Base-by-base conservation (phyloP, 2,888 invertebrate species). In the Anagyrus pseudococci region DNA sequence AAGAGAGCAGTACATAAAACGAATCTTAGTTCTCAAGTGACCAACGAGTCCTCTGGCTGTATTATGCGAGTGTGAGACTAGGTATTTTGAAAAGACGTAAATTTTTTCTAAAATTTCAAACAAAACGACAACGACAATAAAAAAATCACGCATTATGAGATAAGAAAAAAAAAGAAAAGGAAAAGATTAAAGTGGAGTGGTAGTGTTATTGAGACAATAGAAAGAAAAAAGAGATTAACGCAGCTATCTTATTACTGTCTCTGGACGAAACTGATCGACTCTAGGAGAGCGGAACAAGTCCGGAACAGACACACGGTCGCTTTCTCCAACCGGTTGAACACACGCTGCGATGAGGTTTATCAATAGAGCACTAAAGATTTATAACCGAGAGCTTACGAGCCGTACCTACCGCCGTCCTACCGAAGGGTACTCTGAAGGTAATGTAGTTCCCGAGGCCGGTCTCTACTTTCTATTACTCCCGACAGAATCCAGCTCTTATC, bases 391-490 rank as follows among this genome's bases (percentile, higher is more conserved):
- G 77, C 75, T 77, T 76, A 72, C 74, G 77, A 79, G 78, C 77
- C 77, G 76, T 79, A 74, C 79, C 77, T 77, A 76, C 76, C 76
- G 74, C 76, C 80, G 77, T 73, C 77, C 76, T 78, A 77, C 77
- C 76, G 72, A 80, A 77, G 78, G 79, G 80, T 80, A 76, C 74
- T 73, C 70, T 77, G 77, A 77, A 82, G 82, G 82, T 82, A 82
- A 82, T 77, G 82, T 82, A 82, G 77, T 74, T 77, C 78, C 78
- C 79, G 75, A 75, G 80, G 79, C 80, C 81, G 81, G 79, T 81
- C 81, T 81, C 81, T 71, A 70, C 70, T 23, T 8, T 25, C 33
- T 37, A 23, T 25, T 46, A 26, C 48, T 48, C 13, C 10, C 67
- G 57, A 20, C 23, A 50, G 20, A 15, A 8, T 26, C 33, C 29